Evolutionary conservation across 2,113 vertebrate species (phyloP).

Genomic region (Dasyornis broadbenti): DNA sequence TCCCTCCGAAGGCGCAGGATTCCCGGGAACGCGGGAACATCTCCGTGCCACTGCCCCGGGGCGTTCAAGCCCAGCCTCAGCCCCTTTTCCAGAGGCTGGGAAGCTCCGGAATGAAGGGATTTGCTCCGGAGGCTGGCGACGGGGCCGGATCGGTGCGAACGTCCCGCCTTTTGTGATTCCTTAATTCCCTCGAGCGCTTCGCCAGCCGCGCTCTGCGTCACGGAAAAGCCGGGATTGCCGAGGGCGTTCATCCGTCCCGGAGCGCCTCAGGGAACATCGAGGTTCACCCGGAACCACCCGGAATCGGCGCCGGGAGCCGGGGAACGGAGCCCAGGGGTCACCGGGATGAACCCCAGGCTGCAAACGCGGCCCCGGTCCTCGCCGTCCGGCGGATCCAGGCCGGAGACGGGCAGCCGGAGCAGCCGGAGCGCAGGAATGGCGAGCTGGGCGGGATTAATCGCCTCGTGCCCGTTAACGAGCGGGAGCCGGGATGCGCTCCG

Average conservation of each 20-base stretch:
- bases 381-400: fast-evolving
- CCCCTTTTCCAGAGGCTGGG: neutral
- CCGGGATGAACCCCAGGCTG: neutral
- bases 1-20: neutral
- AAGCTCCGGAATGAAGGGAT: neutral
- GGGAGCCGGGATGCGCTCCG: neutral
- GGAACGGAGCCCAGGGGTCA: neutral
- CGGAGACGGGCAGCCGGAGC: neutral
- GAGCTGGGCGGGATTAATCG: neutral
- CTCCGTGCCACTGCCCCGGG: fast-evolving
- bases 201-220: neutral
- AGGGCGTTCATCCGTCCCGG: neutral
- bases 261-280: neutral
- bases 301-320: too few species aligned
- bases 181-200: neutral
- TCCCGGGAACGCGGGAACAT: too few species aligned
- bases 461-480: neutral
- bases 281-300: too few species aligned
- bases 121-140: neutral
- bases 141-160: neutral
- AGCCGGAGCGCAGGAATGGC: neutral
- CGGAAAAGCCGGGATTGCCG: neutral
- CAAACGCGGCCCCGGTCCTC: fast-evolving
- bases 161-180: neutral
- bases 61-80: neutral